phyloP scores from a whole-genome alignment of 2,888 invertebrate genomes.

The Ophraella communa region DNA sequence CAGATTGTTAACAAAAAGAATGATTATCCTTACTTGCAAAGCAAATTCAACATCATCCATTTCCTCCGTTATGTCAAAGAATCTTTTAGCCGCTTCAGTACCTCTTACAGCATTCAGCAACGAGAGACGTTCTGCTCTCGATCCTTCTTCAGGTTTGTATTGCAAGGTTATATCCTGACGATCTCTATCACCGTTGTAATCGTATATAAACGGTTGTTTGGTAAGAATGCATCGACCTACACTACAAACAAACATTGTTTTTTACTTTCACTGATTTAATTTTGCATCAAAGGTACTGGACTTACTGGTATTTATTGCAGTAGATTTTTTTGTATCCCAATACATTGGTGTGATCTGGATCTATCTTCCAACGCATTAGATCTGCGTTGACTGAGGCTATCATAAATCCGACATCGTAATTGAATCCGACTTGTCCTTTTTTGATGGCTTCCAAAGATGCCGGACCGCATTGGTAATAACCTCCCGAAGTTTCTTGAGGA shows the following conservation, averaged over 20 bases:
- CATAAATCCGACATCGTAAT: constrained; percentile 79
- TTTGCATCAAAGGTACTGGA: not conserved
- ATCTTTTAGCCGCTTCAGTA: constrained; percentile 29
- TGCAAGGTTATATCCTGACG: constrained; percentile 71
- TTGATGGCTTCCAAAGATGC: constrained; percentile 79
- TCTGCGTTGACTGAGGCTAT: constrained; percentile 86
- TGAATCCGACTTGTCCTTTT: constrained; percentile 76
- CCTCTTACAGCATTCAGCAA: constrained; percentile 76
- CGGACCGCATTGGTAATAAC: constrained; percentile 79
- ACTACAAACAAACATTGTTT: constrained; percentile 58
- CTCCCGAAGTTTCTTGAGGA: constrained; percentile 79
- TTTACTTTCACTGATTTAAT: not conserved
- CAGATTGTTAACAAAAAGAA: not conserved
- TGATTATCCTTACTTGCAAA: constrained; percentile 27
- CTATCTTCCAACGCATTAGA: constrained; percentile 78
- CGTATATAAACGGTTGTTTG: constrained; percentile 75
- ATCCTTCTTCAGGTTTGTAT: constrained; percentile 78
- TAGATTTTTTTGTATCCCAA: constrained; percentile 73
- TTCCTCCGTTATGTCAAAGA: constrained; percentile 60
- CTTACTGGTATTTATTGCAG: constrained; percentile 75
- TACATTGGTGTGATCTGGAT: constrained; percentile 69
- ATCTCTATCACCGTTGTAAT: constrained; percentile 75
- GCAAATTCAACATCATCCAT: constrained; percentile 70
- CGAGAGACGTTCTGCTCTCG: constrained; percentile 74
- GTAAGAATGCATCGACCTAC: constrained; percentile 78